Conservation (phyloP, 2,797 vertebrate genomes). For the Parambassis ranga region DNA sequence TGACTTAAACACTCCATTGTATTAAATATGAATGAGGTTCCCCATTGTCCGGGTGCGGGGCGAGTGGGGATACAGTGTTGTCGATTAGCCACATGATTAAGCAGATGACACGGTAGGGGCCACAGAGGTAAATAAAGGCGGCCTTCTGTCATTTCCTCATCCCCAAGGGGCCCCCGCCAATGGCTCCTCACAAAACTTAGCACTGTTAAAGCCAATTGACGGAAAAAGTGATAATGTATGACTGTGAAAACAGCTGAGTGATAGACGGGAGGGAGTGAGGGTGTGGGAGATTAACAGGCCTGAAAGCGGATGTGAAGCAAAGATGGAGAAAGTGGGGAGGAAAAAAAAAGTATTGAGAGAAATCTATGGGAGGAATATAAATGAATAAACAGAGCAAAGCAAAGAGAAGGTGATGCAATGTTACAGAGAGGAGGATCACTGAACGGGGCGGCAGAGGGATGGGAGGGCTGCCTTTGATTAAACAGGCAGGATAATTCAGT, state of each 20-base stretch:
- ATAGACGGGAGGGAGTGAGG: constrained; percentile 27
- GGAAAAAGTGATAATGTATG: constrained; percentile 80
- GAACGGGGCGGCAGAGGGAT: constrained; percentile 21
- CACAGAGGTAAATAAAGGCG: constrained; percentile 92
- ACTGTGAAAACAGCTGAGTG: constrained; percentile 81
- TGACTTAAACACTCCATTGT: constrained; percentile 98
- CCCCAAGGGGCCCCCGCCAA: constrained; percentile 69
- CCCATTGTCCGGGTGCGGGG: constrained; percentile 85
- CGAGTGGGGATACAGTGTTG: constrained; percentile 82
- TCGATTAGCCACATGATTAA: constrained; percentile 98
- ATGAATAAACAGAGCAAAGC: constrained; percentile 3
- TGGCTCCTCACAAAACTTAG: constrained; percentile 73
- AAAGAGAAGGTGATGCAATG: constrained; percentile 15
- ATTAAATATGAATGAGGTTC: constrained; percentile 93
- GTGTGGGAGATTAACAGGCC: constrained; percentile 32
- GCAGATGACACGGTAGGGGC: constrained; percentile 93
- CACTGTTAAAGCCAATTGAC: constrained; percentile 81
- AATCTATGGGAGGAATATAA: neutral
- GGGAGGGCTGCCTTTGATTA: constrained; percentile 70
- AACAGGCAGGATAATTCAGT: constrained; percentile 81
- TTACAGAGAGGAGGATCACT: neutral
- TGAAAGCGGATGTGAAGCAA: constrained; percentile 32
- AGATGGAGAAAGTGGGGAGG: neutral
- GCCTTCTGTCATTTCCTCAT: constrained; percentile 94
- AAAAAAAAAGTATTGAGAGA: neutral